phyloP scores from a whole-genome alignment of 2,113 vertebrate genomes.

The Planiliza haematocheilus region DNA sequence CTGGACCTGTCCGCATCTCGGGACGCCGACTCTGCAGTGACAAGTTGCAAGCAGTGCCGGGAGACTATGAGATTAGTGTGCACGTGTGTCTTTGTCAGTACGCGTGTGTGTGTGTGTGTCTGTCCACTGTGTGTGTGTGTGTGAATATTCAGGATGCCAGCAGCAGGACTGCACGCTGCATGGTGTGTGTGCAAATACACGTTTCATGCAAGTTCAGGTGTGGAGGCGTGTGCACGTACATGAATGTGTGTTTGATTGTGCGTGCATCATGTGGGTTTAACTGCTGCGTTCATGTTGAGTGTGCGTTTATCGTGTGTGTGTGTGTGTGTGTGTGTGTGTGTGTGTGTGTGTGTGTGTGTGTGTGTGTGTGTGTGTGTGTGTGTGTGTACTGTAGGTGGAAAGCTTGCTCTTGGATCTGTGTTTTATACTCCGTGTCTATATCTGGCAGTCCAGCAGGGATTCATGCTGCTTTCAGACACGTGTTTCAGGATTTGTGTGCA shows the following conservation, averaged over 20 bases:
- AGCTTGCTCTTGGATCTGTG: conserved; percentile 31
- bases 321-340: conserved; percentile 16
- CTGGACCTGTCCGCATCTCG: conserved; percentile 78
- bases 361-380: conserved; percentile 20
- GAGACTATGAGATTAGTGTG: conserved; percentile 44
- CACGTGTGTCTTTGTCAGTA: background rate
- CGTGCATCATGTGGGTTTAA: too few species aligned
- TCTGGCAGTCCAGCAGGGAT: conserved; percentile 31
- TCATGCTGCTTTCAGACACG: conserved; percentile 26
- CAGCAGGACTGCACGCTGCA: conserved; percentile 52
- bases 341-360: conserved; percentile 1
- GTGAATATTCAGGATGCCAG: conserved; percentile 46
- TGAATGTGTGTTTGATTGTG: conserved; percentile 14
- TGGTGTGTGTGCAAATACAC: conserved; percentile 48
- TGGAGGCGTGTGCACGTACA: conserved; percentile 29
- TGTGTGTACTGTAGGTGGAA: conserved; percentile 1
- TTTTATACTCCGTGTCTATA: conserved; percentile 27
- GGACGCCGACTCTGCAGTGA: conserved; percentile 68
- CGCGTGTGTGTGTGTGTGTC: background rate
- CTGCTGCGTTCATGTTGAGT: conserved; percentile 11
- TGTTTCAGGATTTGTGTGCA: conserved; percentile 10
- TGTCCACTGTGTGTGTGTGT: conserved; percentile 1
- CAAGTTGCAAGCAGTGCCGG: conserved; percentile 60
- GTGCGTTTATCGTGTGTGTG: background rate
- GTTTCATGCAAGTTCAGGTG: conserved; percentile 24